These are phyloP conservation scores for Helicoverpa armigera DNA, from an alignment of 1,140 invertebrate genomes.

Conservation along the genomic window DNA sequence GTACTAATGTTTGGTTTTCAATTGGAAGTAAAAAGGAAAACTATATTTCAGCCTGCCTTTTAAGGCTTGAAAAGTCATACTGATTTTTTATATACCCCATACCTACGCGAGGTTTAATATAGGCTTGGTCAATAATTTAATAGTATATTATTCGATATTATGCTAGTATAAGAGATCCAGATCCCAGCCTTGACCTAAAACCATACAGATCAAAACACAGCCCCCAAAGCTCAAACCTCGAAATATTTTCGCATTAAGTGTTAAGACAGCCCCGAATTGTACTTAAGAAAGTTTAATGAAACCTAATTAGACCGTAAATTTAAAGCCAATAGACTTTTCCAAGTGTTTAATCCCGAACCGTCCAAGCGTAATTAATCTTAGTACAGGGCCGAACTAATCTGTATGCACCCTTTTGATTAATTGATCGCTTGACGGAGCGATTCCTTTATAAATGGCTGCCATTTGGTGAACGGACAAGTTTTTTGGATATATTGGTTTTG, in stretches of 20 bases:
- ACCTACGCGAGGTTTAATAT: too few relatives aligned
- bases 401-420: slow-evolving; percentile 42
- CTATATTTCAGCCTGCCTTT: background rate
- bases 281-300: slow-evolving; percentile 62
- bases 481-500: slow-evolving; percentile 28
- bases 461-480: slow-evolving; percentile 28
- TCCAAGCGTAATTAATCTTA: slow-evolving; percentile 62
- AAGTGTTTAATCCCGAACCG: slow-evolving; percentile 61
- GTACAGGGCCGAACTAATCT: slow-evolving; percentile 44
- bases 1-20: background rate
- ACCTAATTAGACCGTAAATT: slow-evolving; percentile 66
- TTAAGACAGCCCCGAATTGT: slow-evolving; percentile 46
- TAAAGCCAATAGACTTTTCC: slow-evolving; percentile 64
- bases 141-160: too few relatives aligned
- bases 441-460: slow-evolving; percentile 28
- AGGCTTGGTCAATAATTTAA: too few relatives aligned
- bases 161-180: too few relatives aligned
- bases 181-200: too few relatives aligned
- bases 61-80: too few relatives aligned
- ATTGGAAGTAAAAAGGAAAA: background rate
- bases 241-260: slow-evolving; percentile 40
- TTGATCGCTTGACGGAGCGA: slow-evolving; percentile 34
- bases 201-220: background rate
- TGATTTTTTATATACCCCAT: too few relatives aligned
- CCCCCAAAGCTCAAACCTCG: slow-evolving; percentile 6